A percentile compares a stretch with the other conserved stretches of the same genome.
Evolutionary conservation across 2,888 invertebrate genomes (phyloP).

Genomic region (Aspidiotus rigidus): DNA sequence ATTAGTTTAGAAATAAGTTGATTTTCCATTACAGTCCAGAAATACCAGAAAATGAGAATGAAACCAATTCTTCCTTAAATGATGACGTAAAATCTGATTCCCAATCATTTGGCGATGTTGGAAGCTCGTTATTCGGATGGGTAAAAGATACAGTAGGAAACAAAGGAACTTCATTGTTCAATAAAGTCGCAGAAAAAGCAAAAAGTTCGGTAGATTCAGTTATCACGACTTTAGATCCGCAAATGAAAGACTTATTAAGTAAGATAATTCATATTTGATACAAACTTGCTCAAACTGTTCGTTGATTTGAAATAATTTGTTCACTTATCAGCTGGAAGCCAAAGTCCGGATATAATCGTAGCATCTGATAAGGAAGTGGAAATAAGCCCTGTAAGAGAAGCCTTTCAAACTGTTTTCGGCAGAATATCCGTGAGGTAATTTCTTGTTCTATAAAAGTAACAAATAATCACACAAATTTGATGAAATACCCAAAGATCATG

Average conservation of each 20-base stretch:
- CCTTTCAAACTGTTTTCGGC: conserved; percentile 69
- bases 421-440: conserved; percentile 66
- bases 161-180: conserved; percentile 49
- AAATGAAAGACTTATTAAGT: conserved; percentile 81
- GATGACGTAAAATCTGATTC: conserved; percentile 35
- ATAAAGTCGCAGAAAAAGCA: conserved; percentile 62
- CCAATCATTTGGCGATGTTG: conserved; percentile 50
- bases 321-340: conserved; percentile 60
- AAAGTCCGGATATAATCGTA: conserved; percentile 63
- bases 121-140: conserved; percentile 49
- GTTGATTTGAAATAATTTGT: neutral
- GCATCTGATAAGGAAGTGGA: conserved; percentile 69
- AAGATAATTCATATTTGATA: conserved; percentile 42
- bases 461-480: neutral
- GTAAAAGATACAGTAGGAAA: conserved; percentile 59
- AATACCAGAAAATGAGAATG: conserved; percentile 48
- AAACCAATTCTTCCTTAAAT: conserved; percentile 44
- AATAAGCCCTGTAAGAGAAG: conserved; percentile 65
- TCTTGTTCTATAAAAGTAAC: neutral
- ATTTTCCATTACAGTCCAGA: conserved; percentile 44
- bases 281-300: conserved; percentile 34
- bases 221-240: conserved; percentile 79
- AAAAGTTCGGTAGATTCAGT: conserved; percentile 74
- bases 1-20: neutral
- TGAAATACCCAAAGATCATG: neutral